Conservation (phyloP, 2,888 invertebrate species). For the Drosophila algonquin region DNA sequence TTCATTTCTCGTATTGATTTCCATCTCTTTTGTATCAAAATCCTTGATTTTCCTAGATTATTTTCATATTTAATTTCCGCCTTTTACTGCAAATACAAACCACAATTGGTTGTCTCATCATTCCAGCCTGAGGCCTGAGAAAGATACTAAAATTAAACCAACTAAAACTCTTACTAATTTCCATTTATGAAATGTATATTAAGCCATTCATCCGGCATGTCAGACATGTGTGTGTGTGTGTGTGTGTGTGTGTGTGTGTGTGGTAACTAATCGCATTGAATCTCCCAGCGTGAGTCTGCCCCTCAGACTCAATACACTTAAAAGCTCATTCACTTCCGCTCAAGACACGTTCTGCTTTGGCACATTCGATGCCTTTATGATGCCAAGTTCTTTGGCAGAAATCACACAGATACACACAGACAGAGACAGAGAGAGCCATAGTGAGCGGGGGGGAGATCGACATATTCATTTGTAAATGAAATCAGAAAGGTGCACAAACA, state of each 20-base stretch:
- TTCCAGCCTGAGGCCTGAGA: not conserved
- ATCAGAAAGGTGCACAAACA: constrained; percentile 68
- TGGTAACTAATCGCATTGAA: constrained; percentile 38
- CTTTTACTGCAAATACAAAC: no score
- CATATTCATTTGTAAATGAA: constrained; percentile 76
- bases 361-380: constrained; percentile 73
- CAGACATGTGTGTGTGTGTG: constrained; percentile 37
- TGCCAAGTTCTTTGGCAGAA: constrained; percentile 55
- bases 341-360: constrained; percentile 65
- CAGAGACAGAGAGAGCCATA: constrained; percentile 18
- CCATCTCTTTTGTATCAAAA: no score
- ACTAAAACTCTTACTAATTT: constrained; percentile 7
- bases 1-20: no score
- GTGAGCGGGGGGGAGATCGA: constrained; percentile 22
- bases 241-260: constrained; percentile 41
- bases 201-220: constrained; percentile 35
- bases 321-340: constrained; percentile 75
- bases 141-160: not conserved
- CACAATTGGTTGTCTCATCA: no score
- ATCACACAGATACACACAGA: constrained; percentile 28
- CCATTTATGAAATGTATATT: constrained; percentile 35
- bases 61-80: no score
- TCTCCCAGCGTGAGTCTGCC: not conserved
- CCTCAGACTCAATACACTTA: constrained; percentile 61
- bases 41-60: no score